Evolutionary conservation across 2,797 vertebrate genomes (phyloP), one percentile per base, ranked within the genome.

Genomic region (Coranthus polyacanthus): DNA sequence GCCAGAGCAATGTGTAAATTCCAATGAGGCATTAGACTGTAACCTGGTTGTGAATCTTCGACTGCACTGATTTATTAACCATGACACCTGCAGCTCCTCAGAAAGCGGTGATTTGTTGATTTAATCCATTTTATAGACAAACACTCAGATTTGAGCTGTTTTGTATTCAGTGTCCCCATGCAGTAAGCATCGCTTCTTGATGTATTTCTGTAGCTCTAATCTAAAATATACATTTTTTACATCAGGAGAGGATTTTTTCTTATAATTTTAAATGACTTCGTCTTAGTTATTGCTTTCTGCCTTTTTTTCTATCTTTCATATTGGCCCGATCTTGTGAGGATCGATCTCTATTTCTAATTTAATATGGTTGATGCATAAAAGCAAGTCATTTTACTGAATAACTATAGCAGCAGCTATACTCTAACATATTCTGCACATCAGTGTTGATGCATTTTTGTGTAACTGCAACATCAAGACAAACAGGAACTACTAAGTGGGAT

Each of bases 41-140:
- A 54, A 71, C 72, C 43, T 59, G 60, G 63, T 78, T 85, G 84
- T 91, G 81, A 90, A 90, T 92, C 82, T 88, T 82, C 68, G 60
- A 20, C 69, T 10, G 45, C 44, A 55, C 72, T 91, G 90, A 92
- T 92, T 91, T 89, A 90, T 75, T 65, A 80, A 73, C 73, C 81
- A 63, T 76, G 72, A 77, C 71, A 75, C 78, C 75, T 68, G 72
- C 83, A 62, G 3, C 67, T 64, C 74, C 72, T 73, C 77, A 65
- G 75, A 81, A 79, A 70, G 47, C 75, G 68, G 44, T 79, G 84
- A 91, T 90, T 87, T 91, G 78, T 85, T 85, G 75, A 74, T 78
- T 72, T 55, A 60, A 92, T 92, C 71, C 70, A 83, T 91, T 88
- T 85, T 75, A 34, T 37, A 67, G 75, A 84, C 59, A 58, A 84